Conservation (phyloP, 2,113 vertebrate species). For the Herpetotheres cachinnans region DNA sequence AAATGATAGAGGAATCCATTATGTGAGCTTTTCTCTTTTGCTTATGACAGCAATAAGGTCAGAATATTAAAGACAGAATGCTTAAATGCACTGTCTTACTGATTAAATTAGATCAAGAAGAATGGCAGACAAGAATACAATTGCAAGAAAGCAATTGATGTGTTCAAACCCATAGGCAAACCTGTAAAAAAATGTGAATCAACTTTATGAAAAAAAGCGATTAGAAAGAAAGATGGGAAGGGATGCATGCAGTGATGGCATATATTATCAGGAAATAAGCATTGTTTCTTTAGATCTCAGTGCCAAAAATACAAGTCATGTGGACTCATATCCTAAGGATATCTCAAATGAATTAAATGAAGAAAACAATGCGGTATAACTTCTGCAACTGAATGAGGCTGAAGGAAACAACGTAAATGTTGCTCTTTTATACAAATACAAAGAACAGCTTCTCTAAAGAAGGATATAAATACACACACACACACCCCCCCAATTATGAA, state of each 20-base stretch:
- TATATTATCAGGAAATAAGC: background rate
- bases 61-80: background rate
- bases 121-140: background rate
- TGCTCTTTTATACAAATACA: background rate
- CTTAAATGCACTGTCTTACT: background rate
- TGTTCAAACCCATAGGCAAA: background rate
- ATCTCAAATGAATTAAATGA: background rate
- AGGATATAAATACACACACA: background rate
- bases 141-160: background rate
- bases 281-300: background rate
- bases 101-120: background rate
- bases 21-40: background rate
- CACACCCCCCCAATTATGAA: rapidly evolving
- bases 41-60: background rate
- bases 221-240: background rate
- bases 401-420: background rate
- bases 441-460: background rate
- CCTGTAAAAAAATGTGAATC: background rate
- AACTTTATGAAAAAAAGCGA: background rate
- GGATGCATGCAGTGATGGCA: background rate
- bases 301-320: background rate
- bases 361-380: background rate
- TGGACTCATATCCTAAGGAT: background rate
- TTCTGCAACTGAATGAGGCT: background rate
- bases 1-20: background rate